phyloP scores from a whole-genome alignment of 2,888 invertebrate genomes.

The Odontocerum albicorne region DNA sequence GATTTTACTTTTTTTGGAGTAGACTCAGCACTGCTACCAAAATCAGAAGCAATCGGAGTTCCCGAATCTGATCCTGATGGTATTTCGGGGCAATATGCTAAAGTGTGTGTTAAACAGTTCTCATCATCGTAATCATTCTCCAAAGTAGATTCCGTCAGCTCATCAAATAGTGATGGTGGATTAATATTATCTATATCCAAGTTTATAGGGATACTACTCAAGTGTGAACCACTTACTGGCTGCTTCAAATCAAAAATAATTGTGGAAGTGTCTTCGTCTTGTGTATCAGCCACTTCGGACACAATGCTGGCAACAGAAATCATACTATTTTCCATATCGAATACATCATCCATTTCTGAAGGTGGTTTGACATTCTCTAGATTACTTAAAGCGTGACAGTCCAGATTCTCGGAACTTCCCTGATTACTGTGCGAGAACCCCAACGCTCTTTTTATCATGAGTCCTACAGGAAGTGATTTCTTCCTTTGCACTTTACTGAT shows the following conservation, averaged over 20 bases:
- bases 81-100: conserved; percentile 60
- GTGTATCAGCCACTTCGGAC: conserved; percentile 71
- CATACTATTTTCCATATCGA: conserved; percentile 82
- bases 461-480: conserved; percentile 69
- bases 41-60: conserved; percentile 69
- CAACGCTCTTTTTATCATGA: conserved; percentile 72
- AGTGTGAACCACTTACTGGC: conserved; percentile 49
- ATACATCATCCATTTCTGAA: conserved; percentile 73
- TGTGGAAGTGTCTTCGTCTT: conserved; percentile 48
- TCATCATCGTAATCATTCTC: conserved; percentile 62
- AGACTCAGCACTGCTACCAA: conserved; percentile 70
- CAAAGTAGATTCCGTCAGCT: conserved; percentile 64
- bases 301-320: conserved; percentile 81
- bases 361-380: conserved; percentile 83
- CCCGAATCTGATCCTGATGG: conserved; percentile 58
- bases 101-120: conserved; percentile 59
- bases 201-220: conserved; percentile 48
- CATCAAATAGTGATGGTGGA: conserved; percentile 72
- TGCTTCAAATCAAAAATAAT: conserved; percentile 60
- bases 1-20: conserved; percentile 67
- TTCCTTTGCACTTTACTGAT: conserved; percentile 58
- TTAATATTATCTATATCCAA: conserved; percentile 69
- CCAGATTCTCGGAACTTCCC: conserved; percentile 67
- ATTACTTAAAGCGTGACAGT: conserved; percentile 63
- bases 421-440: conserved; percentile 58